A percentile compares a stretch with the other conserved stretches of the same genome.
Conservation (phyloP, 2,797 vertebrate genomes). For the Arctocebus calabarensis region DNA sequence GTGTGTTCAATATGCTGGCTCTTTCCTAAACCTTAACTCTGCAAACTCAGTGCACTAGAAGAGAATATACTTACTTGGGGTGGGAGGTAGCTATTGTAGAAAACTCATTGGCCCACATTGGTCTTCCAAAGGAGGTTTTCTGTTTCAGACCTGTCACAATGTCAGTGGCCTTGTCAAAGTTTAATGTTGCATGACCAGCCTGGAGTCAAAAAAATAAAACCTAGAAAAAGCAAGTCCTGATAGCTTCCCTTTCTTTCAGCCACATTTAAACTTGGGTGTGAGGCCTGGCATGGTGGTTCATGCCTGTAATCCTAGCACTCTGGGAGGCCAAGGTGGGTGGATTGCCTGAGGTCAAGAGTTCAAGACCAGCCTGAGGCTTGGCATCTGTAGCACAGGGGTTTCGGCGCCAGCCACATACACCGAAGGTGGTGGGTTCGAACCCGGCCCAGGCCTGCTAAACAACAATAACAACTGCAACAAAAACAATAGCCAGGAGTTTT, state of each 20-base stretch:
- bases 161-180: constrained; percentile 90
- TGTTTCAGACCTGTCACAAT: constrained; percentile 95
- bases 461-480: no score
- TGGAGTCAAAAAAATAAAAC: constrained; percentile 79
- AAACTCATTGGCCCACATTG: constrained; percentile 95
- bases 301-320: no score
- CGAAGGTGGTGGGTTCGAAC: no score
- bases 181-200: constrained; percentile 90
- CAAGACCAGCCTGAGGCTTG: no score
- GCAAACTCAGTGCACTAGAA: not conserved
- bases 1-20: not conserved
- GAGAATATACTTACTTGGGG: constrained; percentile 89
- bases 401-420: no score
- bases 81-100: constrained; percentile 92
- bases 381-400: no score
- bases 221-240: constrained; percentile 34
- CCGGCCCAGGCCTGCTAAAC: no score
- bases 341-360: no score
- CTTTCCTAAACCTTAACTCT: constrained; percentile 24
- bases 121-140: constrained; percentile 94
- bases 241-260: constrained; percentile 31
- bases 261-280: constrained; percentile 37
- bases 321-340: no score
- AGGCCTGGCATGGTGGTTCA: no score
- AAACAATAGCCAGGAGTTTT: no score